Evolutionary conservation across 1,140 invertebrate genomes (phyloP).

Genomic region (Metaphire vulgaris): DNA sequence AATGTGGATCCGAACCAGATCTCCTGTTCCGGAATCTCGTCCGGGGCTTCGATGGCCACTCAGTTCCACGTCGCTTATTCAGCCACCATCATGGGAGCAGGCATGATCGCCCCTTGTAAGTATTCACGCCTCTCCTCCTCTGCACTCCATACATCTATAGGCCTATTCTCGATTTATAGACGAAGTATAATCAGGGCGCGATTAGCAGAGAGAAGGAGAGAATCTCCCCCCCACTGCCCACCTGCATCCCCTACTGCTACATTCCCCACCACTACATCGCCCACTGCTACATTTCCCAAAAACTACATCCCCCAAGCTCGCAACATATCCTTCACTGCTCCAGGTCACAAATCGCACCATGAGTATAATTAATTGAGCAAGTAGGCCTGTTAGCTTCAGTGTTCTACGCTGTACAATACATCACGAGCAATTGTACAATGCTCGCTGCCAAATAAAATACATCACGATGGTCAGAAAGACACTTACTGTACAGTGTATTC

Average conservation of each 20-base stretch:
- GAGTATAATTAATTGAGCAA: too few species aligned
- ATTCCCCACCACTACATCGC: not conserved
- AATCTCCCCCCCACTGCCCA: not conserved
- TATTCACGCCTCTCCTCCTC: not conserved
- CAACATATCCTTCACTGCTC: too few species aligned
- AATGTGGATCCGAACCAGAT: slow-evolving; percentile 42
- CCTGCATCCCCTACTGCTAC: not conserved
- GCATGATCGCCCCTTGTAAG: slow-evolving; percentile 50
- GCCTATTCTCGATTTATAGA: not conserved
- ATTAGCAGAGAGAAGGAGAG: too few species aligned
- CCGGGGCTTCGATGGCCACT: slow-evolving; percentile 50
- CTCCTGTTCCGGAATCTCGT: slow-evolving; percentile 51
- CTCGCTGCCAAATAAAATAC: too few species aligned
- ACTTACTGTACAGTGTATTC: too few species aligned
- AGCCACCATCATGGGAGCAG: slow-evolving; percentile 44
- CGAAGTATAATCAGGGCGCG: not conserved
- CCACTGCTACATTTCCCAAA: not conserved
- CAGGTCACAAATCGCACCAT: too few species aligned
- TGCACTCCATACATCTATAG: not conserved
- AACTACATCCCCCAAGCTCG: too few species aligned
- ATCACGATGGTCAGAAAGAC: too few species aligned
- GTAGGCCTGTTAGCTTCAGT: too few species aligned
- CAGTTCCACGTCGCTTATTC: slow-evolving; percentile 52
- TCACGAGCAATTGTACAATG: too few species aligned
- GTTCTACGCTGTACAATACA: too few species aligned